phyloP scores from a whole-genome alignment of 2,797 vertebrate genomes.

The Sylvilagus floridanus region DNA sequence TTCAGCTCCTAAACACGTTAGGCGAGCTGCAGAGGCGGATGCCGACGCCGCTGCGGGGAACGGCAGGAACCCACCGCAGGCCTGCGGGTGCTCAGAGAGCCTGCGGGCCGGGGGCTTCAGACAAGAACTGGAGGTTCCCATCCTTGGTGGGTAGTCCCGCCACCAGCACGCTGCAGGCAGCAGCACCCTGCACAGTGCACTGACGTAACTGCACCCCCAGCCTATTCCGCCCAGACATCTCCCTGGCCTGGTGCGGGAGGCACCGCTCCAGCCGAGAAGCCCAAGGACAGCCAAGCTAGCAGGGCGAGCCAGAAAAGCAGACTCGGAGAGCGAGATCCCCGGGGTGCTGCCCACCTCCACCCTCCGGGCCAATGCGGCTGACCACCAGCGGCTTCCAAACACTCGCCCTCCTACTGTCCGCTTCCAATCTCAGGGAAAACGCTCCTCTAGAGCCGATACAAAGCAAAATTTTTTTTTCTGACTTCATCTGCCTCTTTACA shows the following conservation, averaged over 20 bases:
- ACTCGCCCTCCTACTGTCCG: background rate
- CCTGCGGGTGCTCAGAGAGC: background rate
- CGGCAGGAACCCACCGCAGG: background rate
- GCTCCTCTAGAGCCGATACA: slow-evolving; percentile 30
- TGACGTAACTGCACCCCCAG: background rate
- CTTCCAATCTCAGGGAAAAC: slow-evolving; percentile 46
- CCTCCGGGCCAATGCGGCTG: no score
- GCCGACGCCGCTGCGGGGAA: background rate
- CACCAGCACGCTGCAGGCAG: no score
- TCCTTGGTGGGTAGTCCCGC: background rate
- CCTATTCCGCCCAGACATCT: background rate
- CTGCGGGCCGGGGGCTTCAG: background rate
- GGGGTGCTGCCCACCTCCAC: no score
- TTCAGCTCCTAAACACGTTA: background rate
- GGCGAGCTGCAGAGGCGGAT: background rate
- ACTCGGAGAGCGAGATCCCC: background rate
- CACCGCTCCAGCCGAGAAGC: background rate
- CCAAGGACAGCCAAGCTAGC: background rate
- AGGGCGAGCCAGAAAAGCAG: background rate
- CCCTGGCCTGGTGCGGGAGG: background rate
- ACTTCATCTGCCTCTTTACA: background rate
- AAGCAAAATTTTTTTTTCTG: background rate
- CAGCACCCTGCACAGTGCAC: background rate
- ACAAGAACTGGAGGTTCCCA: background rate
- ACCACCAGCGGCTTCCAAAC: no score